Percentiles rank a stretch among this genome's conserved stretches.
Evolutionary conservation across 2,797 vertebrate genomes (phyloP).

Genomic region (Pangasius krempfi): DNA sequence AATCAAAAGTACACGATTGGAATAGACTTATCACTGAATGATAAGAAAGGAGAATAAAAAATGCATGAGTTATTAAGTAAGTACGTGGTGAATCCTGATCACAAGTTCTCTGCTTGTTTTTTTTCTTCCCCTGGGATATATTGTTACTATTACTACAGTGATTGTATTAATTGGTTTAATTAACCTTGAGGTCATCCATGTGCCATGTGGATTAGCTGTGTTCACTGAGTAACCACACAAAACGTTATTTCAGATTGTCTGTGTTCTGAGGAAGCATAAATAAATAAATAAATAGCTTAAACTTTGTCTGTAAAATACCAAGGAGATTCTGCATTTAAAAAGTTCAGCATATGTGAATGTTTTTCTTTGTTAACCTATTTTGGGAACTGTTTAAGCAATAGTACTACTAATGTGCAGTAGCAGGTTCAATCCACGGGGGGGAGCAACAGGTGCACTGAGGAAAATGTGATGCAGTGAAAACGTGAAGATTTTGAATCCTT

Average conservation of each 20-base stretch:
- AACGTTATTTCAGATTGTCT: not conserved
- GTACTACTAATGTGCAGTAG: conserved; percentile 17
- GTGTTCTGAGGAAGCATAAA: not conserved
- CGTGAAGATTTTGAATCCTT: not conserved
- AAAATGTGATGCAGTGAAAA: not conserved
- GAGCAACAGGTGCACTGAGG: conserved; percentile 22
- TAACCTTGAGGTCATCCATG: not conserved
- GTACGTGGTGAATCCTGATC: not conserved
- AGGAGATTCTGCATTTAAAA: not conserved
- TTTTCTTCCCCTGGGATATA: not conserved
- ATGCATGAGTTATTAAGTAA: not conserved
- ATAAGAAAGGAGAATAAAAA: conserved; percentile 16
- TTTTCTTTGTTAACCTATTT: not conserved
- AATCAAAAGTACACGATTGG: conserved; percentile 66
- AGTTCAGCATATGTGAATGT: not conserved
- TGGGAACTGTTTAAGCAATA: not conserved
- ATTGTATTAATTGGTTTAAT: not conserved
- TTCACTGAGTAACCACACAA: not conserved
- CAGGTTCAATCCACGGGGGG: conserved; percentile 25
- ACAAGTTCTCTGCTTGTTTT: not conserved
- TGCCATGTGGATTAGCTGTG: not conserved
- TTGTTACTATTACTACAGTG: not conserved
- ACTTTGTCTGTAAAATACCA: not conserved
- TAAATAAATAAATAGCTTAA: not conserved
- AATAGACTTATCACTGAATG: not conserved